Percentiles rank a stretch among this genome's conserved stretches.
Evolutionary conservation across 1,140 invertebrate genomes (phyloP).

Genomic region (Drosophila pandora): DNA sequence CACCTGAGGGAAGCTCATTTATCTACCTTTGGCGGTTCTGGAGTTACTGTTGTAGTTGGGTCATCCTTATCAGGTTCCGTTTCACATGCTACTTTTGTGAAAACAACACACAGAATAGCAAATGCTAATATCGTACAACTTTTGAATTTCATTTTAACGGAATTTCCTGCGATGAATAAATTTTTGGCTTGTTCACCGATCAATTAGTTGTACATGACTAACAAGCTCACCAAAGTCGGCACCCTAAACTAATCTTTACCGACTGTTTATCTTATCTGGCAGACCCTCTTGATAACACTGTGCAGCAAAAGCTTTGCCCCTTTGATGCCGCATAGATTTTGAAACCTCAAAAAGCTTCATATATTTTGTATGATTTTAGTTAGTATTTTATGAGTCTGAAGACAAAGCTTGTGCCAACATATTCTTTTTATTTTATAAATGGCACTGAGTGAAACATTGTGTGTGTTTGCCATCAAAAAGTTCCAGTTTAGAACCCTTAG

Average conservation of each 20-base stretch:
- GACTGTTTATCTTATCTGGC: slow-evolving; percentile 32
- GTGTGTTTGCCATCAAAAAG: too few relatives aligned
- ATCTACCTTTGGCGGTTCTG: slow-evolving; percentile 20
- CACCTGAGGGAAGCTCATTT: neutral
- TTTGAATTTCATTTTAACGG: slow-evolving; percentile 8
- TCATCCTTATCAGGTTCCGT: slow-evolving; percentile 3
- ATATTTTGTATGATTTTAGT: too few relatives aligned
- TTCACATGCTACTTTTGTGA: neutral
- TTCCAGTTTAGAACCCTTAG: too few relatives aligned
- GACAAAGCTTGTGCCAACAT: too few relatives aligned
- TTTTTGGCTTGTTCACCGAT: slow-evolving; percentile 24
- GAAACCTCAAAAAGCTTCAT: neutral
- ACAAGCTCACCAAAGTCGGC: slow-evolving; percentile 10
- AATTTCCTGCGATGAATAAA: too few relatives aligned
- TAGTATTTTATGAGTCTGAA: too few relatives aligned
- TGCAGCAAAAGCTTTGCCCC: slow-evolving; percentile 2
- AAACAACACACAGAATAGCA: slow-evolving; percentile 3
- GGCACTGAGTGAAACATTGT: too few relatives aligned
- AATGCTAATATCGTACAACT: slow-evolving; percentile 6
- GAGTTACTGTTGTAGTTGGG: neutral
- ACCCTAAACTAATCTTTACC: slow-evolving; percentile 28
- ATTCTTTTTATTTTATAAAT: too few relatives aligned
- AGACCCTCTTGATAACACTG: slow-evolving; percentile 16
- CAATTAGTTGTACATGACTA: slow-evolving; percentile 37
- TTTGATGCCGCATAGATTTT: neutral